Percentiles rank a stretch among this genome's conserved stretches.
Evolutionary conservation across 1,140 invertebrate species (phyloP).

Genomic region (Sinonovacula constricta): DNA sequence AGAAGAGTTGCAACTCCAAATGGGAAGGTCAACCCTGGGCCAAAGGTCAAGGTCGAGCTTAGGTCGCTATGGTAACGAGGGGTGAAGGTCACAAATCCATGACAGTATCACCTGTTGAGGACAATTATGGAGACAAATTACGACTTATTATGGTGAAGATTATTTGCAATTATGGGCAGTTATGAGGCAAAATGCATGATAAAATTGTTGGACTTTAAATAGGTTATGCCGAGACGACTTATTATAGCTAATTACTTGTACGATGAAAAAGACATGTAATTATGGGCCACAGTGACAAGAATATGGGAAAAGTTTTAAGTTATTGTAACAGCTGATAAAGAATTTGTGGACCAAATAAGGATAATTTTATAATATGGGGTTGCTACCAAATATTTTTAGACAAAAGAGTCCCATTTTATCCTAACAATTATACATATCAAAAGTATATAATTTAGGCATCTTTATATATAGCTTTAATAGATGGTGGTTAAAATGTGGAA

Average conservation of each 20-base stretch:
- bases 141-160: neutral
- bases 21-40: too few relatives aligned
- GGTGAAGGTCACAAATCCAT: slow-evolving; percentile 53
- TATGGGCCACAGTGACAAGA: neutral
- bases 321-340: too few relatives aligned
- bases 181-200: neutral
- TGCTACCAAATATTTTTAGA: too few relatives aligned
- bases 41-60: slow-evolving; percentile 20
- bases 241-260: neutral
- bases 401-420: too few relatives aligned
- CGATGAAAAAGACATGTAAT: neutral
- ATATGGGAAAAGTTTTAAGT: too few relatives aligned
- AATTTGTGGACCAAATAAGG: too few relatives aligned
- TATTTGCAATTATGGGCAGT: neutral
- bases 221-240: neutral
- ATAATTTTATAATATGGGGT: too few relatives aligned
- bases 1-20: too few relatives aligned
- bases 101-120: slow-evolving; percentile 42
- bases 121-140: slow-evolving; percentile 4
- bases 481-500: too few relatives aligned
- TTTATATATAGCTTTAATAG: too few relatives aligned
- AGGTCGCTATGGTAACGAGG: slow-evolving; percentile 35
- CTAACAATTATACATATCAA: too few relatives aligned
- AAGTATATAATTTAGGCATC: too few relatives aligned
- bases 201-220: neutral